Percentiles rank a stretch among this genome's conserved stretches.
These are phyloP conservation scores for Orycteropus afer DNA, from an alignment of 2,113 vertebrate genomes.

Conservation along the genomic window DNA sequence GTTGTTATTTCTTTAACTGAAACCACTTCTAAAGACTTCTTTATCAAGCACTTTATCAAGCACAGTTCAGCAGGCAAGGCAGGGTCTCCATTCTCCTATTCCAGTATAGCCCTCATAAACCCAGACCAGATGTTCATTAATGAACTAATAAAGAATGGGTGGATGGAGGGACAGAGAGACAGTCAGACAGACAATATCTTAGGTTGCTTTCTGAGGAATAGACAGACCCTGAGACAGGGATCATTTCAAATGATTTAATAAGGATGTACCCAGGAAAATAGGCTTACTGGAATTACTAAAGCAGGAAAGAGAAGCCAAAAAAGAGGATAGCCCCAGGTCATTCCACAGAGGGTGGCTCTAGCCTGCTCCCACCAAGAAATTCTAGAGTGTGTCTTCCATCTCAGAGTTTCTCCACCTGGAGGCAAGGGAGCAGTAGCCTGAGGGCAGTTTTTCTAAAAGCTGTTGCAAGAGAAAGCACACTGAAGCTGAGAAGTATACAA, in stretches of 20 bases:
- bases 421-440: not conserved
- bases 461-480: not conserved
- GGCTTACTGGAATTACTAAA: not conserved
- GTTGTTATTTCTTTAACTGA: constrained; percentile 40
- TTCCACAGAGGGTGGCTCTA: not conserved
- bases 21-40: constrained; percentile 31
- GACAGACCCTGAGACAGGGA: not conserved
- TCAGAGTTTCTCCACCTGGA: not conserved
- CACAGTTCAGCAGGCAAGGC: not conserved
- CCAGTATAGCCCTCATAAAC: not conserved
- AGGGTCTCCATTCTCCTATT: not conserved
- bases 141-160: not conserved
- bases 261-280: not conserved
- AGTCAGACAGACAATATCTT: not conserved
- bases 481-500: not conserved
- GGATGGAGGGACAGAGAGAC: not conserved
- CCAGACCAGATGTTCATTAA: constrained; percentile 20
- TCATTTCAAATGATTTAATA: not conserved
- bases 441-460: not conserved
- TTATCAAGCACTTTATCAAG: constrained; percentile 34
- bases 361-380: not conserved
- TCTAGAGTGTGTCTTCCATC: accelerated
- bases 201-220: not conserved
- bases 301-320: not conserved
- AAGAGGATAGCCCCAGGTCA: no score